Evolutionary conservation across 2,113 vertebrate genomes (phyloP), one percentile per base, ranked within the genome.

Genomic region (Ctenodactylus gundi): DNA sequence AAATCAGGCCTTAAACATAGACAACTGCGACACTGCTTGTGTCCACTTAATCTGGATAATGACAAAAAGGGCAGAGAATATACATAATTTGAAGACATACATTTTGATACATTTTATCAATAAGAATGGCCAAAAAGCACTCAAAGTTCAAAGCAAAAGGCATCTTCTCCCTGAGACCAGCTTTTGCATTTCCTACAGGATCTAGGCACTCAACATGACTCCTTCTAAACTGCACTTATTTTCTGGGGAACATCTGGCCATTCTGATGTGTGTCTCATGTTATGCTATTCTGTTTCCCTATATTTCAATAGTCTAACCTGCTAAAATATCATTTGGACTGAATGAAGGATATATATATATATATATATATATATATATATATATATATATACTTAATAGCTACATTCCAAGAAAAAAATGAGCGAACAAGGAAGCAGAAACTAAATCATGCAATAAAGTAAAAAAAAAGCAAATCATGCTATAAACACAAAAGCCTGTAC

Each of bases 381-480:
- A 62, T 6, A 75, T 39, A 23, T 55, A 87, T 81, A 68, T 93
- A 44, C 67, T 62, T 84, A 82, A 51, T 9, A 89, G 36, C 60
- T 81, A 75, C 10, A 77, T 60, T 94, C 62, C 64, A 73, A 93
- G 53, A 46, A 75, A 85, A 58, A 72, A 14, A 46, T 41, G 51
- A 90, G 46, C 18, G 83, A 85, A 93, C 36, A 81, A n/a, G 41
- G n/a, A 85, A 91, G 89, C 31, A 62, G 49, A 87, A 85, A 72
- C n/a, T n/a, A n/a, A n/a, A n/a, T n/a, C n/a, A n/a, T n/a, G n/a
- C n/a, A n/a, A n/a, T n/a, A n/a, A n/a, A n/a, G n/a, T n/a, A 70
- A 53, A 20, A 51, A 78, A 87, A 84, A 25, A 64, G 34, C 14
- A 36, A 85, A 58, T 18, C 20, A 60, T 25, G 34, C 29, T 60